Evolutionary conservation across 2,888 invertebrate species (phyloP).

Genomic region (Macaria liturata): DNA sequence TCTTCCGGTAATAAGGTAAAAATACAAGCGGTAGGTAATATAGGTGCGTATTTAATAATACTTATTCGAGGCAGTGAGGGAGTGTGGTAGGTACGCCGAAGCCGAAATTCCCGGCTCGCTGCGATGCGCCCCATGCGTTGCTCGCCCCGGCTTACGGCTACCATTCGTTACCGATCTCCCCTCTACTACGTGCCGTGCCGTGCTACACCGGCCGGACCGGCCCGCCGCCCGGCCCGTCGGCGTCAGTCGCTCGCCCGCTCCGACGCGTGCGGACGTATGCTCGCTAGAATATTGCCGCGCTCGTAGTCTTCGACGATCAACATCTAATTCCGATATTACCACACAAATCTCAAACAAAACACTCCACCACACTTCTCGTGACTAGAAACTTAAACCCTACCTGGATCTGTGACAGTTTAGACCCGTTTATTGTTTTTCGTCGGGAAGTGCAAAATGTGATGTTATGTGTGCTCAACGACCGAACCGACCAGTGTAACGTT

Average conservation of each 20-base stretch:
- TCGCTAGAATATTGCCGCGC: constrained; percentile 38
- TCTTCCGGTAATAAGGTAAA: constrained; percentile 30
- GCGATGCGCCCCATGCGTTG: constrained; percentile 61
- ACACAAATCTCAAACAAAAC: constrained; percentile 46
- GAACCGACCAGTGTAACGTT: constrained; percentile 75
- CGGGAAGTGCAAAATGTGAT: constrained; percentile 80
- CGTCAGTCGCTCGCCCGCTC: constrained; percentile 69
- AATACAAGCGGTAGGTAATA: constrained; percentile 29
- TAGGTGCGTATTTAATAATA: constrained; percentile 49
- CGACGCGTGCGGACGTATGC: constrained; percentile 50
- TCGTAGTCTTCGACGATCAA: constrained; percentile 68
- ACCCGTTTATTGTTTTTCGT: constrained; percentile 60
- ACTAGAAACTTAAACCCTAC: constrained; percentile 33
- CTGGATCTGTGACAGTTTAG: constrained; percentile 61
- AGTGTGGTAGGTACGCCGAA: constrained; percentile 42
- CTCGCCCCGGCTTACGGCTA: constrained; percentile 49
- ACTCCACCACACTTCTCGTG: constrained; percentile 10
- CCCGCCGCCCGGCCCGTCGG: too few relatives aligned
- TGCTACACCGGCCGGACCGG: constrained; percentile 36
- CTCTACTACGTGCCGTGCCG: constrained; percentile 30
- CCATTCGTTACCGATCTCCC: constrained; percentile 59
- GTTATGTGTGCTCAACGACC: constrained; percentile 74
- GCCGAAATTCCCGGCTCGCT: constrained; percentile 40
- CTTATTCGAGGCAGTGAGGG: constrained; percentile 46
- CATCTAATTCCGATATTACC: constrained; percentile 53